A percentile compares a stretch with the other conserved stretches of the same genome.
Evolutionary conservation across 2,113 vertebrate species (phyloP).

Genomic region (Coptodon bakossiorum): DNA sequence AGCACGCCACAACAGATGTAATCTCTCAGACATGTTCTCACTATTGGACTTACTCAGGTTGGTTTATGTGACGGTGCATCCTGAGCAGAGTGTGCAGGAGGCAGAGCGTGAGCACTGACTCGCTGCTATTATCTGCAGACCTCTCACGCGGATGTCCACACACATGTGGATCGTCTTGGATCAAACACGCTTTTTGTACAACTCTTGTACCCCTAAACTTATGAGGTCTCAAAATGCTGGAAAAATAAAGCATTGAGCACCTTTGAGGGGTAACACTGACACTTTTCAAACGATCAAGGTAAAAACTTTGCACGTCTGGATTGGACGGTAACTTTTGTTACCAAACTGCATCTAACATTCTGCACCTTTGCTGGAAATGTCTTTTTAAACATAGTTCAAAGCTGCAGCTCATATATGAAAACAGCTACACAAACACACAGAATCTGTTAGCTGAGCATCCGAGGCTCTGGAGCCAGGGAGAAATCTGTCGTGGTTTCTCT

Average conservation of each 20-base stretch:
- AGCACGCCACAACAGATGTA: not conserved
- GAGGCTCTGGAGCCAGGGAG: not conserved
- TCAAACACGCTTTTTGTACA: not conserved
- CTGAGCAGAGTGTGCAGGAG: not conserved
- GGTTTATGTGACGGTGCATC: not conserved
- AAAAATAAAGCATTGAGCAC: not conserved
- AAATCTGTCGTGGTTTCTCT: conserved; percentile 26
- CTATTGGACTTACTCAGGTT: not conserved
- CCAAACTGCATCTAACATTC: not conserved
- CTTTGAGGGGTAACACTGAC: not conserved
- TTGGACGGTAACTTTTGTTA: not conserved
- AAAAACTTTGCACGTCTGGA: not conserved
- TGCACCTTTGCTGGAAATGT: not conserved
- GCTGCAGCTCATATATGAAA: not conserved
- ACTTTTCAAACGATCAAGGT: fast-evolving
- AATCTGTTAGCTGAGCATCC: conserved; percentile 13
- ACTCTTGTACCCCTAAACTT: not conserved
- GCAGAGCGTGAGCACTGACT: not conserved
- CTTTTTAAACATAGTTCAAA: not conserved
- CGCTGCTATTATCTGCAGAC: not conserved
- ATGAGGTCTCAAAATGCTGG: not conserved
- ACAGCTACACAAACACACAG: not conserved
- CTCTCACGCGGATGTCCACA: not conserved
- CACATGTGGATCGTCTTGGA: not conserved
- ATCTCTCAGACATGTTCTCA: not conserved